Conservation (phyloP, 2,113 vertebrate species). For the Pterophyllum scalare region DNA sequence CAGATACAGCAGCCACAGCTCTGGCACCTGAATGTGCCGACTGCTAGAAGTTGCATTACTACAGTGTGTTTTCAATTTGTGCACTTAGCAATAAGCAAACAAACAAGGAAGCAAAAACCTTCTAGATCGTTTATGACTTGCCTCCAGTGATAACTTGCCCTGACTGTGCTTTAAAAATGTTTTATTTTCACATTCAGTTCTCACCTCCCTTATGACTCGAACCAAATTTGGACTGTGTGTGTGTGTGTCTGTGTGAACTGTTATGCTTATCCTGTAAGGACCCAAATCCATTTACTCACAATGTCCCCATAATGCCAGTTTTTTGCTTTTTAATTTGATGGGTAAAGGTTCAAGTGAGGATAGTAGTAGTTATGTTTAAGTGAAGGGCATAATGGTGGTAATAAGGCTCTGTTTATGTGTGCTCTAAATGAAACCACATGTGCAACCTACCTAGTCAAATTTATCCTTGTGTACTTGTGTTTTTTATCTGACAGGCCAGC, state of each 20-base stretch:
- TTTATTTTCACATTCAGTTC: not conserved
- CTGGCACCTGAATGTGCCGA: not conserved
- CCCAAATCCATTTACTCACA: rapidly evolving
- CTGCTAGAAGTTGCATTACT: not conserved
- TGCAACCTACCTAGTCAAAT: not conserved
- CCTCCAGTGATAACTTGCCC: not conserved
- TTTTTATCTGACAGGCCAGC: not conserved
- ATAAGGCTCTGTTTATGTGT: not conserved
- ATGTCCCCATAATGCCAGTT: not conserved
- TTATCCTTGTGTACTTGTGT: not conserved
- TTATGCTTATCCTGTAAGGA: not conserved
- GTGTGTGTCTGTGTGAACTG: no score
- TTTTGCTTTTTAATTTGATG: not conserved
- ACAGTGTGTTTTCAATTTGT: not conserved
- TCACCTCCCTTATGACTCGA: not conserved
- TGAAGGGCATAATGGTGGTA: not conserved
- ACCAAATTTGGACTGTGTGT: not conserved
- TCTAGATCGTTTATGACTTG: not conserved
- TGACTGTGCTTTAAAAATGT: not conserved
- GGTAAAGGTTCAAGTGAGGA: not conserved
- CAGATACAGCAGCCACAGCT: not conserved
- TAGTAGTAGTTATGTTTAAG: not conserved
- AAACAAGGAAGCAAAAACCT: no score
- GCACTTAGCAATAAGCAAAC: not conserved
- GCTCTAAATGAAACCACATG: not conserved